Base-by-base conservation (phyloP, 2,113 vertebrate species). In the Strix aluco region DNA sequence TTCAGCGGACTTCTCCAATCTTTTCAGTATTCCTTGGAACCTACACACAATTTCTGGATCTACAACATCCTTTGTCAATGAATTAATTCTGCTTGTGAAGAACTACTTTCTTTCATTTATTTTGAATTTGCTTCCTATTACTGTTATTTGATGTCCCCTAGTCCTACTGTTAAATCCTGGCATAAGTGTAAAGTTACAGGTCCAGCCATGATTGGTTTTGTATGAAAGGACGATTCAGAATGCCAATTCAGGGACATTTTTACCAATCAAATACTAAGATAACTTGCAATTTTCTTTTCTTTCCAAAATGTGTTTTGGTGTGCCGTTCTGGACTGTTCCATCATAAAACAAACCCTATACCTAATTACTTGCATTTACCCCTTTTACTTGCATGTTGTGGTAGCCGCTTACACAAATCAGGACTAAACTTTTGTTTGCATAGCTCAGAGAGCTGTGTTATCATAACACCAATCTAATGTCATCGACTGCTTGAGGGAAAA, bases 371-470 rank as follows among this genome's bases (percentile, higher is more conserved):
- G 4, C 23, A 40, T 86, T 74, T 91, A 47, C 81, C 42, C 38
- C 47, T 78, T 66, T 36, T 67, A 11, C n/a, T 84, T 87, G 57
- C 67, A 42, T 86, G 57, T 59, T 93, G 91, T 38, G 73, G 91
- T 61, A 69, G 69, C 81, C 2, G 0, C 52, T 93, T 46, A 74
- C 55, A 86, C 44, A 49, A 81, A 75, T 92, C 58, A 72, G 57
- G 65, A 72, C 49, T 49, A 46, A 89, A 59, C 26, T 84, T 70
- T 26, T 81, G 88, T 83, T 92, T 87, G 44, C n/a, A 57, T 71
- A 89, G 73, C 80, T 93, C 73, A 51, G 61, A 90, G 65, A 84
- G 20, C 63, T 63, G 21, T 88, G 83, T 88, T 95, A 88, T 90
- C 79, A 38, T 21, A 38, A 32, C 91, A 81, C 15, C 57, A 81